Evolutionary conservation across 2,113 vertebrate genomes (phyloP), one percentile per base, ranked within the genome.

Genomic region (Aegithalos caudatus): DNA sequence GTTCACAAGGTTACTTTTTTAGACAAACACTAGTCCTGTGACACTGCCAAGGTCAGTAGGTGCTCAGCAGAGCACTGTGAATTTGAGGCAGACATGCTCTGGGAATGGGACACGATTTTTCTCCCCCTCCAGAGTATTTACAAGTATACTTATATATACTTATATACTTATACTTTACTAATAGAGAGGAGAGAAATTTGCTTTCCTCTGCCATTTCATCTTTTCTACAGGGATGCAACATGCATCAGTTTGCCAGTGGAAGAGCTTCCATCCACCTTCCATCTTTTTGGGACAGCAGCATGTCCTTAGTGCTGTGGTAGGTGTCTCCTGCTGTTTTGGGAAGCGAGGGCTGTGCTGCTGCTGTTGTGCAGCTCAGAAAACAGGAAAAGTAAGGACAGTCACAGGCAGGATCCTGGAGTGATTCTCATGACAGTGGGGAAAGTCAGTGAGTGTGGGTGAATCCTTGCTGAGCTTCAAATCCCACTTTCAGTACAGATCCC

Each of bases 1-100:
- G 91, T 87, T 97, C 88, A 96, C 56, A 83, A 82, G 78, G 65
- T 84, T 92, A 72, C 91, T 95, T 91, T 91, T 90, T 71, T 69
- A 85, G 77, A 70, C 88, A 88, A 94, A 86, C 92, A 93, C 27
- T 14, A 72, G 86, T 88, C 87, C 91, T 93, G 88, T 91, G 92
- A 89, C 48, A 19, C 79, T 86, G 95, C 69, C 88, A 86, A 71
- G 93, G 92, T 89, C 95, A 79, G 89, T 85, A 95, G 95, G 86
- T 94, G 93, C 88, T 94, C 86, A 81, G 92, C 42, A 71, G 79
- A 95, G 88, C 81, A 54, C 47, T 31, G 51, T 44, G 45, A 56
- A 53, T 74, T 79, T 1, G 9, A n/a, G 64, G 66, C 67, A 90
- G 78, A 62, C 19, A 2, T 24, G 45, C 71, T 65, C 33, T 50